Conservation (phyloP, 2,113 vertebrate species). For the Dromaius novaehollandiae region DNA sequence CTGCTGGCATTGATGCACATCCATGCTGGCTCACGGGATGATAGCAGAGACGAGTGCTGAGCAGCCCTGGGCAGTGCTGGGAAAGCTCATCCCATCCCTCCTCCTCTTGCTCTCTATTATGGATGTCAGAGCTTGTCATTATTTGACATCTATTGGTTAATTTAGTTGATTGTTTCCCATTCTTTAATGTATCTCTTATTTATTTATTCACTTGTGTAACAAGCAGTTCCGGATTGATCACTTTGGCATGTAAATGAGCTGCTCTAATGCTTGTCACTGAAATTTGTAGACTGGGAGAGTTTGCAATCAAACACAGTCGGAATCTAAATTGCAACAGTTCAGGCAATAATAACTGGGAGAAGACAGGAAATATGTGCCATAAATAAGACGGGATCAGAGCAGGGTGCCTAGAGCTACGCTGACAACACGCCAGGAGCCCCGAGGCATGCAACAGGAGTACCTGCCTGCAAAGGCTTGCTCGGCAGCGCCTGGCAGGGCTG, state of each 20-base stretch:
- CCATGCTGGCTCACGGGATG: neutral
- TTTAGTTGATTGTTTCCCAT: conserved; percentile 33
- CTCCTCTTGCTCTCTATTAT: neutral
- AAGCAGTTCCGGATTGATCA: conserved; percentile 9
- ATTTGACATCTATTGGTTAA: neutral
- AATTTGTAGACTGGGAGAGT: conserved; percentile 41
- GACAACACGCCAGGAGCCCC: neutral
- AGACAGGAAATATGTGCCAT: conserved; percentile 17
- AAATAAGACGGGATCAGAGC: conserved; percentile 3
- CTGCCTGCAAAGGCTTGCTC: neutral
- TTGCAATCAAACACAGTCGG: conserved; percentile 57
- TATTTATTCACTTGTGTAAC: conserved; percentile 29
- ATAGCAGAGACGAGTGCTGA: neutral
- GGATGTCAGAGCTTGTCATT: neutral
- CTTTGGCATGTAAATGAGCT: conserved; percentile 52
- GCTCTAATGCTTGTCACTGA: conserved; percentile 7
- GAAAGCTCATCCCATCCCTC: neutral
- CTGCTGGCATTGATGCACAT: neutral
- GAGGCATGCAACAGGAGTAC: neutral
- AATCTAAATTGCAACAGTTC: conserved; percentile 47
- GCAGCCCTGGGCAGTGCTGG: conserved; percentile 12
- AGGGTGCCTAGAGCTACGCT: neutral
- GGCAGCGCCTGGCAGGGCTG: neutral
- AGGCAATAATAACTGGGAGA: neutral
- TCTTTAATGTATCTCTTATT: conserved; percentile 17